These are phyloP conservation scores for Cercopithecus mitis DNA, from an alignment of 2,797 vertebrate species.

Conservation along the genomic window DNA sequence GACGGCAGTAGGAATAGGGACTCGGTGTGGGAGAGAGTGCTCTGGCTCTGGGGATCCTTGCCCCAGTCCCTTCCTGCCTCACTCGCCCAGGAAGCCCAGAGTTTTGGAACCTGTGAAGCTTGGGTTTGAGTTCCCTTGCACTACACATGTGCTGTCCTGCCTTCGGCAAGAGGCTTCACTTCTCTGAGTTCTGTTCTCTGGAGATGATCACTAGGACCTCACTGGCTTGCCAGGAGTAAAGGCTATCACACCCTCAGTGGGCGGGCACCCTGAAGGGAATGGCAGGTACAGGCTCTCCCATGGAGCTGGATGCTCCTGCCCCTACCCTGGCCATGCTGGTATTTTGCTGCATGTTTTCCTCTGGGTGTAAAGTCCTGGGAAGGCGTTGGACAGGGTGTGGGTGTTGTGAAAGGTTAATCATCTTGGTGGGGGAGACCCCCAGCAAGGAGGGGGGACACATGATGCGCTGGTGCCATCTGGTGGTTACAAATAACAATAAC, in stretches of 20 bases:
- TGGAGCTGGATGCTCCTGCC: background rate
- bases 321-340: background rate
- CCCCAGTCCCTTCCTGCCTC: background rate
- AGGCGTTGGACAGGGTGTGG: background rate
- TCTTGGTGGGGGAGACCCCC: background rate
- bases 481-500: background rate
- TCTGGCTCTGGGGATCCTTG: background rate
- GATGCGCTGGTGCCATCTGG: slow-evolving; percentile 67
- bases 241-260: background rate
- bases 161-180: background rate
- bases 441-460: background rate
- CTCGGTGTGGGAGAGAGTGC: background rate
- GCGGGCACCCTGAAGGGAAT: background rate
- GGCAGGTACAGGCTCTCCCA: background rate
- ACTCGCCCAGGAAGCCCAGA: background rate
- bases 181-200: background rate
- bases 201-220: background rate
- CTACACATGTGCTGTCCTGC: background rate
- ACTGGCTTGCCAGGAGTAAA: background rate
- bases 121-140: background rate
- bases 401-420: background rate
- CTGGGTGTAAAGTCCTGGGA: background rate
- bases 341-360: background rate
- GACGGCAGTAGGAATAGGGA: background rate
- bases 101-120: background rate